Evolutionary conservation across 2,113 vertebrate species (phyloP).

Genomic region (Vimba vimba): DNA sequence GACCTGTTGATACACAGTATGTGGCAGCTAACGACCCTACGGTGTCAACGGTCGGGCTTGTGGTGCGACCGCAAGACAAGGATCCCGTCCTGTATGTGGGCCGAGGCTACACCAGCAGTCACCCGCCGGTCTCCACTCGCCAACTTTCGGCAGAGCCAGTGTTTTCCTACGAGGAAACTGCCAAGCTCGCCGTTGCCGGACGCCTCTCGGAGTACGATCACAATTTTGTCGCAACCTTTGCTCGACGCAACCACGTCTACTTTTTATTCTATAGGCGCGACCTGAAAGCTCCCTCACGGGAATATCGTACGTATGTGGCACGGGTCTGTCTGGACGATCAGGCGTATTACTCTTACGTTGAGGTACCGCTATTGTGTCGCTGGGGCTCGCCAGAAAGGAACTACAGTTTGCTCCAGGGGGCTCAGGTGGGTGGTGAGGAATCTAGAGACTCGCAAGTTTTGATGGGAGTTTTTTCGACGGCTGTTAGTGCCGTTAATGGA

Average conservation of each 20-base stretch:
- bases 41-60: conserved; percentile 89
- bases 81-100: conserved; percentile 90
- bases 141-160: conserved; percentile 85
- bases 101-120: conserved; percentile 91
- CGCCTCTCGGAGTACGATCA: conserved; percentile 95
- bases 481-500: conserved; percentile 74
- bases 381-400: conserved; percentile 62
- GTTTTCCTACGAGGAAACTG: conserved; percentile 96
- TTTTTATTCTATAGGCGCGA: conserved; percentile 94
- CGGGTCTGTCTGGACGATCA: conserved; percentile 90
- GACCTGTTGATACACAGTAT: conserved; percentile 94
- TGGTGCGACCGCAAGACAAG: conserved; percentile 78
- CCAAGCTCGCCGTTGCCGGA: conserved; percentile 89
- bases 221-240: conserved; percentile 89
- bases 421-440: conserved; percentile 78
- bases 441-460: conserved; percentile 76
- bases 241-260: conserved; percentile 81
- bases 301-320: conserved; percentile 90
- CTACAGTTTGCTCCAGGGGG: conserved; percentile 89
- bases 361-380: conserved; percentile 87
- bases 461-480: conserved; percentile 88
- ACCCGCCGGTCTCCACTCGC: conserved; percentile 93
- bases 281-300: conserved; percentile 84
- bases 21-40: conserved; percentile 93
- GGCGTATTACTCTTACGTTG: conserved; percentile 96